Evolutionary conservation across 2,113 vertebrate species (phyloP), one percentile per base, ranked within the genome.

Genomic region (Burhinus oedicnemus): DNA sequence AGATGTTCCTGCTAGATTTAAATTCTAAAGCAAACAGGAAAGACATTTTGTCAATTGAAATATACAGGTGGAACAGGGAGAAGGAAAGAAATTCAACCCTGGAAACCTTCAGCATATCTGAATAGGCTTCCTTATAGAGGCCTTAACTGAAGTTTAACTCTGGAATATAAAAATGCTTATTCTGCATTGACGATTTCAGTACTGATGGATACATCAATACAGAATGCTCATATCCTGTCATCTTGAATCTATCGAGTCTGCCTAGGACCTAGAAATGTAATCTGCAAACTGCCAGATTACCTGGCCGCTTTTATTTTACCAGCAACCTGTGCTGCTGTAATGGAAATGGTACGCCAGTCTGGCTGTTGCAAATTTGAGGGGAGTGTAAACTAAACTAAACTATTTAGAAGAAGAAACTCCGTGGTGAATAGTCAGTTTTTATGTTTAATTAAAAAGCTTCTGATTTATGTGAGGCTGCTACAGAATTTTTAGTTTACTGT

Each of bases 401-500:
- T 72, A 15, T 15, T 8, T n/a, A 30, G 57, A 88, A 83, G 32
- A 72, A 77, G n/a, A 77, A 91, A 80, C 17, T 83, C 44, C 22
- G 29, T 34, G 14, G 16, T 36, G 44, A 90, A 89, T 40, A 49
- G 40, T 47, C 42, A 51, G 15, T 68, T 68, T 89, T 91, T 57
- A 62, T 51, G 54, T 82, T 96, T 87, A 88, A 92, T 92, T 90
- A 62, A 94, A 87, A 91, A 71, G 27, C 5, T 49, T 71, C 62
- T 55, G 34, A 42, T 92, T 96, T 85, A 87, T 29, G 5, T 72
- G 29, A 47, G 8, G 22, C 40, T 93, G 29, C 29, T 70, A 38
- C 13, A 69, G 69, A 92, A 49, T 44, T 87, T 86, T 93, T 92
- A 87, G 18, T 74, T 86, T 42, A 42, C 66, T 69, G 34, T 13